Base-by-base conservation (phyloP, 2,797 vertebrate species). In the Poecilia picta region DNA sequence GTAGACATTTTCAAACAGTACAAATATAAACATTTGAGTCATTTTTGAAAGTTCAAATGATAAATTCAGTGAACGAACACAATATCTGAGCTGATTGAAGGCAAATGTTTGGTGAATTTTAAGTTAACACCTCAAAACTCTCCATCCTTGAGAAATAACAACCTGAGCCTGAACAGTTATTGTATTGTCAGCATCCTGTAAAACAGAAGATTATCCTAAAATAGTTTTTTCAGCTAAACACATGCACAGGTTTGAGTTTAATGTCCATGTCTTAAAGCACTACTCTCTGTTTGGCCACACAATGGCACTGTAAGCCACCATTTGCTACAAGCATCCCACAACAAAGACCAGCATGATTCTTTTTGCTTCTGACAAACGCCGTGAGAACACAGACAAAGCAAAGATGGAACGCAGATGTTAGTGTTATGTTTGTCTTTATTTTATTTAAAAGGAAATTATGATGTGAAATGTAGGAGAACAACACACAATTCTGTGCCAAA, bases 281-380 rank as follows among this genome's bases (percentile, higher is more conserved):
- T 36, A 43, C 15, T 41, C 49, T 55, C 73, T 55, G 47, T 73
- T 73, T 73, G 72, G 45, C 73, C 73, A 74, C 73, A 74, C 36
- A n/a, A 43, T 57, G 73, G 49, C 49, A 74, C 33, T 74, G 33
- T 74, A 57, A 74, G 36, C 51, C 51, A 55, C 23, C 0, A 16
- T 74, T 39, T 55, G 8, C 10, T 0, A 49, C 23, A 8, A 20
- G n/a, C 20, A 39, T 53, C 47, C 5, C 28, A 59, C 7, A 4
- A 33, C 33, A 7, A 28, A 28, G 28, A 72, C n/a, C 36, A 41
- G 23, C 11, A 46, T 16, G 5, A 33, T 18, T 33, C 13, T 2
- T 71, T 71, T 16, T 71, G 68, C 25, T 62, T 46, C 68, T 71
- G 23, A n/a, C 2, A 12, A 6, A 46, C n/a, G 31, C 43, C 16